Conservation (phyloP, 2,113 vertebrate genomes). For the Athene noctua region DNA sequence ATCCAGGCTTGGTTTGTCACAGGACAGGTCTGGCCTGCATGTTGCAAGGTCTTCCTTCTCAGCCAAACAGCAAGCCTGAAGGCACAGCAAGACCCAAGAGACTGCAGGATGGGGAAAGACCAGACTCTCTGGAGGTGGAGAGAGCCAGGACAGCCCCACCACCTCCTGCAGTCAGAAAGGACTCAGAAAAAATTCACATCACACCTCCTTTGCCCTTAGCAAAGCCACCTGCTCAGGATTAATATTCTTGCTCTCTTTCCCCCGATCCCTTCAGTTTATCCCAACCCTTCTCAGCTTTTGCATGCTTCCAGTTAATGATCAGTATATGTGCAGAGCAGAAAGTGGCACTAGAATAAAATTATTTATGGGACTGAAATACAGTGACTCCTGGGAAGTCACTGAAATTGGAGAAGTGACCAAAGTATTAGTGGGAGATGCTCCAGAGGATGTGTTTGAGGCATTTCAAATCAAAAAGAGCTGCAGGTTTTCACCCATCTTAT, state of each 20-base stretch:
- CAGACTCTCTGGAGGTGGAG: background rate
- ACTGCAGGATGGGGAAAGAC: background rate
- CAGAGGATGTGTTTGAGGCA: background rate
- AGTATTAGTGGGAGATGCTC: background rate
- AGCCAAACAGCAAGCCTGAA: background rate
- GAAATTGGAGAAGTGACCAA: background rate
- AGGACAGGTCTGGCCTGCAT: background rate
- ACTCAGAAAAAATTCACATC: background rate
- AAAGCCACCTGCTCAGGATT: background rate
- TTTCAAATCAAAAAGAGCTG: background rate
- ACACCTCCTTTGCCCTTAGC: background rate
- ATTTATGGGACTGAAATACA: background rate
- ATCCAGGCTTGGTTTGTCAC: background rate
- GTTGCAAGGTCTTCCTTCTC: background rate
- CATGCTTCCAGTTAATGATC: background rate
- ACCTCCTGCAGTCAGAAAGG: background rate
- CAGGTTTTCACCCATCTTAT: background rate
- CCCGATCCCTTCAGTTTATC: background rate
- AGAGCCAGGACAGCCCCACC: background rate
- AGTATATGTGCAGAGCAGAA: background rate
- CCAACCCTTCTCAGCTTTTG: background rate
- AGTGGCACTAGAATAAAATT: background rate
- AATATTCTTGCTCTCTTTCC: background rate
- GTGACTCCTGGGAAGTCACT: background rate
- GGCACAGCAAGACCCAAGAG: background rate